Base-by-base conservation (phyloP, 92 coral and sea anemone genomes). In the Heteractis magnifica region DNA sequence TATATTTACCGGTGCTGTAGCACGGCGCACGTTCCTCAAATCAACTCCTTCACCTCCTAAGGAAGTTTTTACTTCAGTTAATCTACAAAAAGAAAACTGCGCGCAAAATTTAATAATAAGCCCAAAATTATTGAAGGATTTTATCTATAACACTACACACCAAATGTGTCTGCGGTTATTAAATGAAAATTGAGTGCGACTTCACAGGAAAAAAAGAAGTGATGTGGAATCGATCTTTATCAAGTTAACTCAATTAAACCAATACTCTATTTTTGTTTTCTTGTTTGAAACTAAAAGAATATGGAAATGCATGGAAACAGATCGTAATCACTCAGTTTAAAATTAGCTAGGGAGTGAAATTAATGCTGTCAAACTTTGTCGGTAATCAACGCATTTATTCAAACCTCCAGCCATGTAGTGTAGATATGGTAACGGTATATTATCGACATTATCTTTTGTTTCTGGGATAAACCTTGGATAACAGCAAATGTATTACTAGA, bases 171-270 rank as follows among this genome's bases (percentile, higher is more conserved):
- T 68, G 11, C 21, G 10, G 8, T 68, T n/a, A 20, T 21, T 12
- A 68, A 68, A 21, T 1, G 10, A 21, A 20, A 68, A 68, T 8
- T 6, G 14, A 23, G 21, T 68, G 73, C 73, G 10, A 1, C 49
- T 5, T 44, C 19, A 68, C 49, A 68, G 50, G 73, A 26, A 26
- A 68, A 23, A 10, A 5, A 62, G 11, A n/a, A n/a, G 72, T 65
- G 72, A 65, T 65, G 72, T 26, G 73, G 48, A 68, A 68, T 23
- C 8, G 70, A 68, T 68, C 12, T 68, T 26, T 68, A 68, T 68
- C 73, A 11, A 21, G 48, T 68, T 68, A 23, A 68, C 73, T 10
- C 23, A 20, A 68, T 68, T 68, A 68, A 21, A 68, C 73, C 4
- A 68, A 12, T 18, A 4, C 73, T 10, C 11, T 68, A 68, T 23